Base-by-base conservation (phyloP, 2,797 vertebrate species). In the Eospalax fontanierii region DNA sequence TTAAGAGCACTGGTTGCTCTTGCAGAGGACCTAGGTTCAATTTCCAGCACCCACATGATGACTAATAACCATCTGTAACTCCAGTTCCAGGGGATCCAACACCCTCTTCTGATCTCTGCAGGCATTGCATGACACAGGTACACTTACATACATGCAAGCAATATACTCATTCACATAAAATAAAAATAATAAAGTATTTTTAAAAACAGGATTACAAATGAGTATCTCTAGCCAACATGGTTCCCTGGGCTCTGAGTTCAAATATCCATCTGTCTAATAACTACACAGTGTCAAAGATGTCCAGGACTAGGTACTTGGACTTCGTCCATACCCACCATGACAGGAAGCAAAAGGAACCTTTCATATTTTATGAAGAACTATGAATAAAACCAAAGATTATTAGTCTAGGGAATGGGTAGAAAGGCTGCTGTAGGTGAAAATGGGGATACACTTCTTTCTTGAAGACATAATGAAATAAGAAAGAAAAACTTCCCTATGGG, bases 371-470 rank as follows among this genome's bases (percentile, higher is more conserved):
- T 46, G 43, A 79, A 89, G 57, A 86, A 83, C 24, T 61, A 24
- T 86, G 74, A 30, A 30, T 35, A 70, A 82, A 83, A 61, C 6
- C 22, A 35, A 79, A 91, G 84, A 68, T 68, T n/a, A 50, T 68
- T 70, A 66, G 81, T 71, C 43, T 83, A 61, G 50, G 68, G 40
- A 46, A 26, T 30, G 28, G 54, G 19, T 46, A 78, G 92, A 33
- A 79, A 92, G n/a, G 76, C 40, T 61, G 59, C n/a, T 24, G 6
- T 79, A 54, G 76, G 59, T 87, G 18, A 76, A 65, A 89, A 63
- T 54, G 4, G 22, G 87, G 73, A 71, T 65, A 54, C 59, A 71
- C 59, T 94, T 38, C 40, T 84, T 95, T 86, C 79, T 74, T 90
- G 24, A 97, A 75, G 59, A 75, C 14, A 73, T 6, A 26, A 35